Base-by-base conservation (phyloP, 2,888 invertebrate species). In the Dioctria linearis region DNA sequence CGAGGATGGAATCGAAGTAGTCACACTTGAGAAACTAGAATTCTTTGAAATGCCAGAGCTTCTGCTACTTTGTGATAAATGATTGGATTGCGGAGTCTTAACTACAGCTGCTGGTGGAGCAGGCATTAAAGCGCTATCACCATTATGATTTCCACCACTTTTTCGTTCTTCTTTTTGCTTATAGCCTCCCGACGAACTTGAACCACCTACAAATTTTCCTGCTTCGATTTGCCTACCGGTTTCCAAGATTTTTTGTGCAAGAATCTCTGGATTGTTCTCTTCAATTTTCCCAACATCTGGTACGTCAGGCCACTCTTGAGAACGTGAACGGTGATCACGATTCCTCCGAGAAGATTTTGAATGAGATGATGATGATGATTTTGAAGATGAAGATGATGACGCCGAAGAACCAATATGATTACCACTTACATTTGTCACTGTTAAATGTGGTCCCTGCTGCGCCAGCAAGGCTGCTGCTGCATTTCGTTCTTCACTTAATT, bases 301-400 rank as follows among this genome's bases (percentile, higher is more conserved):
- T 46, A 96, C 94, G 85, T 96, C 96, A 0, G 96, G 96, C 96
- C 96, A 96, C 86, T 96, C 96, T 86, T 96, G 96, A 0, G 96
- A 95, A 3, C 96, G 91, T 5, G 94, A 93, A 25, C 96, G 91
- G 84, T 94, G 93, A 84, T 95, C 95, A 25, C 94, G 90, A 80
- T 90, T 91, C 85, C 93, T 93, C 43, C 95, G 90, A 0, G 91
- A 90, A 0, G 91, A 88, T 85, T 92, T 88, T 4, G 84, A 84
- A 81, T 87, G 87, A 3, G 86, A 85, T 83, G 88, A 87, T 43
- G 75, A 37, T n/a, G 80, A 37, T 9, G 67, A 25, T 85, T 86
- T 91, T 87, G 84, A 90, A 88, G 87, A 91, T 90, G 61, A 89
- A 89, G 46, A 90, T 90, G 37, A 90, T 89, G 71, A 90, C 89